Evolutionary conservation across 2,888 invertebrate species (phyloP), one percentile per base, ranked within the genome.

Genomic region (Chalcis sispes): DNA sequence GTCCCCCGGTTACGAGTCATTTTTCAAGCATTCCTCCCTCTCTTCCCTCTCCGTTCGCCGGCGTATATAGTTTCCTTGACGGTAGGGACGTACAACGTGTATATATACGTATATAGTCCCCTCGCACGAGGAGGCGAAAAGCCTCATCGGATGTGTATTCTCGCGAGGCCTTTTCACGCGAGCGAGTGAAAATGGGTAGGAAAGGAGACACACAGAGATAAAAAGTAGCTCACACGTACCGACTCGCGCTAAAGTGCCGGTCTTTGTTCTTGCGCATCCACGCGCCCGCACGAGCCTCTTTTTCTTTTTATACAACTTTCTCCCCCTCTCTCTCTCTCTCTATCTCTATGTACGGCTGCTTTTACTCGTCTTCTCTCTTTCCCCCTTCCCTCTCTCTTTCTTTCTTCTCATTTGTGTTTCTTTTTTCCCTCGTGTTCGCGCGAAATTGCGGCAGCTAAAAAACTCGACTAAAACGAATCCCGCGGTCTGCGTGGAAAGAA

Each of bases 101-200:
- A 4, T n/a, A 15, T 25, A 7, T 10, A 10, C 36, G 36, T 18
- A 2, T 36, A 2, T 25, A 36, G 25, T 18, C 36, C 20, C 15
- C 27, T 48, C 18, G 20, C 52, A 3, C 52, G 23, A 20, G 5
- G 20, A 8, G 54, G 32, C 48, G 64, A 46, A 42, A 64, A 73
- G 59, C 73, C 58, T 50, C 66, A 61, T 73, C 73, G 66, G 73
- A 73, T 73, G 66, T 66, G 72, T 73, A 73, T 73, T 73, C 66
- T 73, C 72, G 64, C 46, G 72, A 64, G 72, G 54, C 54, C 40
- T 42, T 72, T 72, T 72, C 54, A 59, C 69, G 25, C 25, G 15
- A 1, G 32, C 25, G 10, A 20, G 50, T 15, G 20, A 20, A 7
- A 46, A 18, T 48, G 48, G 59, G 50, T 32, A 18, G 18, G 29